Evolutionary conservation across 2,113 vertebrate species (phyloP), one percentile per base, ranked within the genome.

Genomic region (Oreocharis arfaki): DNA sequence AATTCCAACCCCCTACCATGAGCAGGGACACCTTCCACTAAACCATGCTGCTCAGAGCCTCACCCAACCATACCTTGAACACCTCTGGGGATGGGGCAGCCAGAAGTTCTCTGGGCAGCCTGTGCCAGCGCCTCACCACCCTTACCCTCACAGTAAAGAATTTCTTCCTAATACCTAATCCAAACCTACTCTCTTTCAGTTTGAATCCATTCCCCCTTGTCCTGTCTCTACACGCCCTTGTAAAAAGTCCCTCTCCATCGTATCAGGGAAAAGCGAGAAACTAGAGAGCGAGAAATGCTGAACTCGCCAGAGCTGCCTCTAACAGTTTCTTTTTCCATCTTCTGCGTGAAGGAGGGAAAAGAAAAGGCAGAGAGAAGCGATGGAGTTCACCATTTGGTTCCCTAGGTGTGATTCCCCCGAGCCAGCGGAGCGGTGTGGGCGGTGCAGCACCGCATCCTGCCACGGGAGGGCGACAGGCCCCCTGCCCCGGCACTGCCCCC

Each of bases 381-480:
- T 1, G 46, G 49, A 32, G 46, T 3, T 23, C n/a, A 44, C 6
- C 20, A 2, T 13, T 7, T 0, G 10, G 0, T 18, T 16, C 13
- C 14, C 11, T 60, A 3, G 39, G 3, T 3, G 55, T 0, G 46
- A 20, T 7, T 6, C 4, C 70, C 39, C 20, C 20, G 0, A 3
- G n/a, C 2, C 15, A 0, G 44, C 16, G 26, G 13, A 9, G 49
- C 13, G 27, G 76, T 5, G 20, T 0, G 39, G 46, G 13, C 4
- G 13, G 6, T 33, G 88, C 80, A 78, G 64, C 50, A 28, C 80
- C 49, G 12, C 2, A 2, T 12, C 32, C 42, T 3, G 42, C 76
- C 76, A n/a, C 80, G 12, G 21, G 95, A 22, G 28, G 88, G 87
- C 37, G 76, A 46, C 28, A 89, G 19, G 23, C 8, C 30, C 56